A percentile compares a stretch with the other conserved stretches of the same genome.
phyloP scores from a whole-genome alignment of 2,113 vertebrate genomes.

The Crotalus helleri region DNA sequence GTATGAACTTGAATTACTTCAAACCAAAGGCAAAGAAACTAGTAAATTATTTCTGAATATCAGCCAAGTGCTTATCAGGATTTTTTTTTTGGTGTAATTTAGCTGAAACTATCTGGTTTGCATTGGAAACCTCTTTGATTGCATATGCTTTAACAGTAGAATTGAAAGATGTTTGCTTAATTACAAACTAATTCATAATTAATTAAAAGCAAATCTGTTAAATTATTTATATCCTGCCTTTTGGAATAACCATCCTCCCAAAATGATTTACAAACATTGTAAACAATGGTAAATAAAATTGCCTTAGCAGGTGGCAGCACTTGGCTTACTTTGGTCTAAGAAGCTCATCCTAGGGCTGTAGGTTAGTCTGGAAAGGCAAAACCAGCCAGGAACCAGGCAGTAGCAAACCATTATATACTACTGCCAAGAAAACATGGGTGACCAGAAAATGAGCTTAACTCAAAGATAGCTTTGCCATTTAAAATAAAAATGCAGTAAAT shows the following conservation, averaged over 20 bases:
- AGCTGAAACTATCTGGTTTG: constrained; percentile 40
- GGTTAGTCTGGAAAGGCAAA: neutral
- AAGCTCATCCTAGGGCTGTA: neutral
- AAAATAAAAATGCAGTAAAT: neutral
- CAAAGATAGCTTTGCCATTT: neutral
- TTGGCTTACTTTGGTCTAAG: neutral
- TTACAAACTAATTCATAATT: neutral
- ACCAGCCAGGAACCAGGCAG: neutral
- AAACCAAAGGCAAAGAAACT: constrained; percentile 33
- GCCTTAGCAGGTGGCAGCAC: neutral
- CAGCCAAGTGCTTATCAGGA: constrained; percentile 34
- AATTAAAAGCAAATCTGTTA: neutral
- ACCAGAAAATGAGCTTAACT: neutral
- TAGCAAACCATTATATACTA: neutral
- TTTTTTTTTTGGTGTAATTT: constrained; percentile 41
- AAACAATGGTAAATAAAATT: neutral
- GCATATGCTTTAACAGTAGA: constrained; percentile 34
- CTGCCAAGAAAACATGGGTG: neutral
- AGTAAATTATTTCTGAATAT: constrained; percentile 49
- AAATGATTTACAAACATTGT: neutral
- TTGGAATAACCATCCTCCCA: neutral
- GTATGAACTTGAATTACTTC: constrained; percentile 31
- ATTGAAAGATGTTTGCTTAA: constrained; percentile 18
- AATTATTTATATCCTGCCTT: neutral
- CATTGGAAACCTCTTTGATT: constrained; percentile 39